Percentiles rank a stretch among this genome's conserved stretches.
Evolutionary conservation across 2,113 vertebrate genomes (phyloP).

Genomic region (Prionailurus bengalensis): DNA sequence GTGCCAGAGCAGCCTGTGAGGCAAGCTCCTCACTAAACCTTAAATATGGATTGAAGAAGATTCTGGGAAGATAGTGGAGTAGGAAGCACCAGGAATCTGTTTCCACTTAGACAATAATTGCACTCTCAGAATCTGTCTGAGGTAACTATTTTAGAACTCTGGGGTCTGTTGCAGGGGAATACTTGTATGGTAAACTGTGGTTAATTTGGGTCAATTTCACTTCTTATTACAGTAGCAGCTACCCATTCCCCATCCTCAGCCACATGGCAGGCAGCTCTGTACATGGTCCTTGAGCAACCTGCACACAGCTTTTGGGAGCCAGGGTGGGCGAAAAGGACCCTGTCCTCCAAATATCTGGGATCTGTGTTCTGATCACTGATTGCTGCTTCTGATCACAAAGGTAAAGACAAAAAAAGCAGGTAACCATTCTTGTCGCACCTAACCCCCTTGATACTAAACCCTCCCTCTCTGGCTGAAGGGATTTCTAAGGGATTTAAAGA

Average conservation of each 20-base stretch:
- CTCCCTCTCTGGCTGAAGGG: neutral
- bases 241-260: neutral
- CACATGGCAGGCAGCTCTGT: neutral
- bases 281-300: neutral
- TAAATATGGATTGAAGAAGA: neutral
- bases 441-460: neutral
- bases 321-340: neutral
- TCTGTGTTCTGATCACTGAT: neutral
- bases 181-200: neutral
- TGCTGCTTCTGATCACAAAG: neutral
- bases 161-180: neutral
- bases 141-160: neutral
- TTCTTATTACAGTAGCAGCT: neutral
- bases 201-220: neutral
- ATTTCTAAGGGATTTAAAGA: neutral
- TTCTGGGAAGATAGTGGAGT: neutral
- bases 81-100: neutral
- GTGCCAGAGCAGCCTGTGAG: neutral
- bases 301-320: neutral
- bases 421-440: neutral
- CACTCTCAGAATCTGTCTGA: neutral
- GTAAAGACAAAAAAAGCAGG: neutral
- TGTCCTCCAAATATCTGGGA: neutral
- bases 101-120: neutral
- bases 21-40: neutral